Base-by-base conservation (phyloP, 2,113 vertebrate genomes). In the Callipepla californica region DNA sequence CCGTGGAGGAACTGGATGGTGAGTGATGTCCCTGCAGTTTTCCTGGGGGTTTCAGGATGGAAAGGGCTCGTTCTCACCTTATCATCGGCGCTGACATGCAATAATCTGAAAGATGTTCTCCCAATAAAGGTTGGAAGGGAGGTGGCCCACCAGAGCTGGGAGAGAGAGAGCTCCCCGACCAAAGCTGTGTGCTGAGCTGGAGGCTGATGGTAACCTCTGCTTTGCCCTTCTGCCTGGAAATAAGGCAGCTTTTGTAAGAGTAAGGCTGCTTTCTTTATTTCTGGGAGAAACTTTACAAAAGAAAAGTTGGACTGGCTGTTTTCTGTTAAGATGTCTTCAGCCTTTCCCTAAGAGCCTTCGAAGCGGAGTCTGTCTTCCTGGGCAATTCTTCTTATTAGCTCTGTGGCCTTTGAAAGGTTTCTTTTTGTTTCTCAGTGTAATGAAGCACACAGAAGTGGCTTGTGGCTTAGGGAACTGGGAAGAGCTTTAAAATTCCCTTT, bases 1-100 rank as follows among this genome's bases (percentile, higher is more conserved):
- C 99, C 0, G 99, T 99, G 97, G 99, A 99, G 97, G 99, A 99
- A 94, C 98, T 99, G 0, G 98, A 98, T 14, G 99, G 99, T 99
- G 97, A 99, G 98, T 44, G 40, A 26, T 1, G 2, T 48, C 77
- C 38, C 63, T 47, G 25, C 7, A 25, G 23, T n/a, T 70, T 6
- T 12, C 70, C 55, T 13, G 6, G 23, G n/a, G 75, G 7, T 19
- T 15, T 42, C 44, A 34, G 34, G 9, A 1, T 1, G 11, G 14
- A 13, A 32, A 34, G 28, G 47, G 62, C 38, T 77, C 1, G 0
- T 13, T 55, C 53, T 44, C 44, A 10, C 69, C 77, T 61, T 2
- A 11, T 26, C 32, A 6, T 4, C 9, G 42, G 3, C 1, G 0
- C 4, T 23, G 53, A 36, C 57, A 0, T 10, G 34, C 14, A 1